Evolutionary conservation across 2,113 vertebrate genomes (phyloP), one percentile per base, ranked within the genome.

Genomic region (Cyanistes caeruleus): DNA sequence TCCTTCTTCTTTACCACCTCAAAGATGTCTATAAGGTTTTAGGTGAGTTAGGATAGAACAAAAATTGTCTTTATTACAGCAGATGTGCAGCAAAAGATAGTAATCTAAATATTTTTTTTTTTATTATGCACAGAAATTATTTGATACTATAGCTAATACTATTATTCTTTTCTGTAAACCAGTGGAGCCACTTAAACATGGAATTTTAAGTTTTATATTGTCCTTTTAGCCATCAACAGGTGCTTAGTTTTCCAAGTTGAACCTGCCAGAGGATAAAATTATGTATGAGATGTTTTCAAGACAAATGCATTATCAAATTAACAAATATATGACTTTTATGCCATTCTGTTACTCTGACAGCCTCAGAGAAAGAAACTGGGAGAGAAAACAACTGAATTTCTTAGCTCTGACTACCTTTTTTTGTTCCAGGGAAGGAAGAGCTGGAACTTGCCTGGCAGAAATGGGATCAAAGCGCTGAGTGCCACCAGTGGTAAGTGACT

Each of bases 401-500:
- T 92, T 44, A n/a, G 18, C 43, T 80, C 46, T 65, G 27, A 4
- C 39, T 37, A 4, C 76, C 63, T 69, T 49, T 68, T 27, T 62
- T 19, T 68, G 39, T 95, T 98, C n/a, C 89, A 99, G 99, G 99
- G 93, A 98, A 98, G 68, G 98, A 98, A 94, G 99, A 97, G 92
- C 97, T 98, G 1, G 98, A 99, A 91, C 59, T 88, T 8, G 98
- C 98, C 58, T 96, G 99, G 94, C 97, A 97, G 97, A 98, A 98
- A 51, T 98, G 98, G 52, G 97, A 98, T 56, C 97, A 98, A 52
- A 98, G 97, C 30, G 98, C 98, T 0, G 98, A 99, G 52, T 99
- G 98, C 96, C 99, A 99, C 93, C 99, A 99, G 85, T 99, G 99
- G 99, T 99, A 96, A 59, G 98, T 96, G 62, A 44, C 24, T 19